phyloP scores from a whole-genome alignment of 2,113 vertebrate species.

The Urocitellus parryii region DNA sequence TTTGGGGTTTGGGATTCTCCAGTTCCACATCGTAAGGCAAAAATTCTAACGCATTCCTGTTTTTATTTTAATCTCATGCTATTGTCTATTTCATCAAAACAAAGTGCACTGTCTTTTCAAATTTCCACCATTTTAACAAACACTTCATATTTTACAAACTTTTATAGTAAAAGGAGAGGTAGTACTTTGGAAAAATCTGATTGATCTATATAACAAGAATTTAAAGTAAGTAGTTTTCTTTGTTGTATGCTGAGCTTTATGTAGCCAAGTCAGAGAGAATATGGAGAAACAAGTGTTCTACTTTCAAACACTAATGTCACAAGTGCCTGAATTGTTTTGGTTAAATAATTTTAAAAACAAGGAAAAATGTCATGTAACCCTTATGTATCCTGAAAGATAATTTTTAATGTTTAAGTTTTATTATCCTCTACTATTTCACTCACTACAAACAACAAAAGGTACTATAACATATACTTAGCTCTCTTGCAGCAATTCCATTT shows the following conservation, averaged over 20 bases:
- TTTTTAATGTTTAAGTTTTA: not conserved
- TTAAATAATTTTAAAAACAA: constrained; percentile 2
- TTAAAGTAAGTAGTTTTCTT: not conserved
- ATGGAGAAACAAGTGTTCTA: not conserved
- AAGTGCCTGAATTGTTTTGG: not conserved
- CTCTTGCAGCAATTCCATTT: not conserved
- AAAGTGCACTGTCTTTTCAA: not conserved
- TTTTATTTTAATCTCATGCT: not conserved
- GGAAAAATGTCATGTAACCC: not conserved
- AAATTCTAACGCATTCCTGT: not conserved
- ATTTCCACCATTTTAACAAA: not conserved
- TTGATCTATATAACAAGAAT: not conserved
- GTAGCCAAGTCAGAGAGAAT: not conserved
- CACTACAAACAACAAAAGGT: not conserved
- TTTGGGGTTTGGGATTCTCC: not conserved
- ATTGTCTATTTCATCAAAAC: not conserved
- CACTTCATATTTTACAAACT: not conserved
- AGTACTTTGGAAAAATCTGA: not conserved
- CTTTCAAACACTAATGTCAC: not conserved
- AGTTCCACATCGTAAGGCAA: not conserved
- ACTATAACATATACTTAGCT: not conserved
- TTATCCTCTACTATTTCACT: not conserved
- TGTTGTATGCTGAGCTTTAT: not conserved
- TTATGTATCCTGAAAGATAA: not conserved
- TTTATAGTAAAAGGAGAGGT: not conserved